Evolutionary conservation across 2,797 vertebrate genomes (phyloP), one percentile per base, ranked within the genome.

Genomic region (Tragelaphus oryx): DNA sequence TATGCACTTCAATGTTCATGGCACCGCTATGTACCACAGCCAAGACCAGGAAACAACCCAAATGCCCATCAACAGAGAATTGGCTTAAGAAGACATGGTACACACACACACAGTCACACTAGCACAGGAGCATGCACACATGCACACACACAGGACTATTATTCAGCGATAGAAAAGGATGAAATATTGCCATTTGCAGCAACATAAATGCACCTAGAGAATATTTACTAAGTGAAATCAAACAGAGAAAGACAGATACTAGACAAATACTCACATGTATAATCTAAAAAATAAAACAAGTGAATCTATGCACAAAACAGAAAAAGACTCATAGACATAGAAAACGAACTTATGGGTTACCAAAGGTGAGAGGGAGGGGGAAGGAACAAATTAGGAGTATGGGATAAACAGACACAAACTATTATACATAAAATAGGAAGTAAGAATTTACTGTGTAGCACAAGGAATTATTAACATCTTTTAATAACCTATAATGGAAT

Each of bases 81-180:
- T 13, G 37, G 68, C 68, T 24, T 71, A 24, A 71, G 68, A 41
- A 71, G 68, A 71, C 68, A 71, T 24, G 1, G 33, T 71, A 24
- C 6, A 41, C 20, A 24, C 33, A 68, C 37, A 37, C 68, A 41
- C 18, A 22, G 14, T 48, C 41, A 17, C 41, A 46, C 20, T 71
- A 6, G 0, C 11, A 5, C 3, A 24, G 4, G 37, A 11, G 5
- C 4, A 1, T 8, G 14, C 41, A 46, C 41, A 75, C 13, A 75
- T 6, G 46, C 26, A 76, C 44, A 76, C 44, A 76, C 44, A 48
- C 10, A 3, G 76, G 20, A 16, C 20, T 54, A 37, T 79, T 54
- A 79, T 13, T 79, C 20, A 79, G 50, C 50, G 4, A 22, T 4
- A 79, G n/a, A 54, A 79, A 54, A 79, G 20, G 54, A 33, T 54